Conservation (phyloP, 1,140 invertebrate species). For the Drosophila tsacasi region DNA sequence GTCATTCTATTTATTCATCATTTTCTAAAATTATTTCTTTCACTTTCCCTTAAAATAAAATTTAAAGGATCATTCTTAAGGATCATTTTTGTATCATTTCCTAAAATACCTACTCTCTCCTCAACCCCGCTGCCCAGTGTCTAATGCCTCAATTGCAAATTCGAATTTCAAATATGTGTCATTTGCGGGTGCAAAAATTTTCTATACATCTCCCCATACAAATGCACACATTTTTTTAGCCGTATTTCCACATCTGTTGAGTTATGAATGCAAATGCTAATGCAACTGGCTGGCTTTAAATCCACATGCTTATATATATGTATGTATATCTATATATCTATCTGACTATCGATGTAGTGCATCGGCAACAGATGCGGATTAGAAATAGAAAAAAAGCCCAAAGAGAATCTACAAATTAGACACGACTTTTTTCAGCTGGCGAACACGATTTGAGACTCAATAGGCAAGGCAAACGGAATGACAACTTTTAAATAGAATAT, state of each 20-base stretch:
- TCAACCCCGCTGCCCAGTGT: conserved; percentile 36
- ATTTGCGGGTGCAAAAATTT: conserved; percentile 71
- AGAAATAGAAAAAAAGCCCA: conserved; percentile 33
- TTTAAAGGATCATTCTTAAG: background rate
- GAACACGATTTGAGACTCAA: conserved; percentile 66
- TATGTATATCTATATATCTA: conserved; percentile 41
- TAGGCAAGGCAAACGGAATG: conserved; percentile 56
- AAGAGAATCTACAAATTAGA: conserved; percentile 71
- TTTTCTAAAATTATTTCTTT: too few species aligned
- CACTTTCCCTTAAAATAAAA: too few species aligned
- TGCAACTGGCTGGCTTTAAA: conserved; percentile 47
- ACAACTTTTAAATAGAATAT: conserved; percentile 51
- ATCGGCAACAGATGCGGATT: conserved; percentile 55
- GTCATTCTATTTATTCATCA: too few species aligned
- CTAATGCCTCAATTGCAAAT: conserved; percentile 55
- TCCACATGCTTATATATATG: background rate
- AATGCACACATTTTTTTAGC: conserved; percentile 30
- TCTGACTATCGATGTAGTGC: conserved; percentile 78
- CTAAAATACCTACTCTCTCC: background rate
- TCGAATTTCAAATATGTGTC: conserved; percentile 76
- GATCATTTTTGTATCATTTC: too few species aligned
- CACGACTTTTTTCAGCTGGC: conserved; percentile 68
- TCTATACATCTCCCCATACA: conserved; percentile 40
- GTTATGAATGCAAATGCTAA: conserved; percentile 80
- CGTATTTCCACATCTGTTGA: conserved; percentile 62